phyloP scores from a whole-genome alignment of 2,888 invertebrate genomes.

The Diaperis boleti region DNA sequence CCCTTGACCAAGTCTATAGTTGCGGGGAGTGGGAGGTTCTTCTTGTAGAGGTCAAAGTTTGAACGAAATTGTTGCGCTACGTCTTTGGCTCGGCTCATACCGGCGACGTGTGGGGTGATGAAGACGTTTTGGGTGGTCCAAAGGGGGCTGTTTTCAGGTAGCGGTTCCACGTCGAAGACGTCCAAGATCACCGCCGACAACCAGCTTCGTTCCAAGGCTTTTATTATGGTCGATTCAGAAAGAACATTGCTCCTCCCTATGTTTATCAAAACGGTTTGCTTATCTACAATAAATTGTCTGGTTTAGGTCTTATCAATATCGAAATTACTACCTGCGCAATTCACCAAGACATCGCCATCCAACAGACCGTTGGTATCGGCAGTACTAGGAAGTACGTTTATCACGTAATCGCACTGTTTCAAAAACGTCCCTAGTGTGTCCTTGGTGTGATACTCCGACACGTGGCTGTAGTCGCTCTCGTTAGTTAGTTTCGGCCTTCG shows the following conservation, averaged over 20 bases:
- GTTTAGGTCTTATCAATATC: too few relatives aligned
- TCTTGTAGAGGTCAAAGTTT: conserved; percentile 64
- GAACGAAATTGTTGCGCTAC: conserved; percentile 66
- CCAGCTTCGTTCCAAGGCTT: conserved; percentile 69
- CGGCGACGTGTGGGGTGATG: conserved; percentile 67
- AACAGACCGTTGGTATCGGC: conserved; percentile 67
- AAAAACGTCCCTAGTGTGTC: conserved; percentile 62
- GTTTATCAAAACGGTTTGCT: conserved; percentile 70
- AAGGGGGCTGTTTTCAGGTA: conserved; percentile 65
- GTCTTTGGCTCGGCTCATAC: conserved; percentile 62
- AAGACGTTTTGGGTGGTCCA: conserved; percentile 65
- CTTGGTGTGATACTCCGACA: conserved; percentile 58
- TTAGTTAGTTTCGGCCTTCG: conserved; percentile 44
- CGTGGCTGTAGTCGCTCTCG: conserved; percentile 44
- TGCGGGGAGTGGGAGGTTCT: conserved; percentile 62
- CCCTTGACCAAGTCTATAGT: conserved; percentile 62
- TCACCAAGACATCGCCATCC: conserved; percentile 65
- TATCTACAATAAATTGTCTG: conserved; percentile 50
- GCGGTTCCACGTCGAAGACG: conserved; percentile 70
- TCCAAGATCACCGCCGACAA: conserved; percentile 70
- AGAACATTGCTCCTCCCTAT: conserved; percentile 72
- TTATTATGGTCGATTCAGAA: conserved; percentile 67
- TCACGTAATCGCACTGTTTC: conserved; percentile 68
- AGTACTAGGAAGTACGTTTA: conserved; percentile 70
- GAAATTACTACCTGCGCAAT: conserved; percentile 58